A percentile compares a stretch with the other conserved stretches of the same genome.
Evolutionary conservation across 1,140 invertebrate genomes (phyloP).

Genomic region (Heliconius hewitsoni): DNA sequence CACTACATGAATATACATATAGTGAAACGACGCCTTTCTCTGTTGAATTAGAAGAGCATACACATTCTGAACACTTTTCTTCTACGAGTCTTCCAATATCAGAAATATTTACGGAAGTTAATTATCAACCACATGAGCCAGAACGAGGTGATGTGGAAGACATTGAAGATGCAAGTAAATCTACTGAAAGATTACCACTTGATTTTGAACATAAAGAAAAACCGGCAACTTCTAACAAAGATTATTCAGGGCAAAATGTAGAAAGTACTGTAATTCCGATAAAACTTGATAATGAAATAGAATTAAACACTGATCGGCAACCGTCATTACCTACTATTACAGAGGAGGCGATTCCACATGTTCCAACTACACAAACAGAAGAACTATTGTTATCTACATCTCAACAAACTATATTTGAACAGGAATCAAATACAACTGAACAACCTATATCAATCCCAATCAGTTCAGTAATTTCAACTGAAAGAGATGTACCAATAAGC

Average conservation of each 20-base stretch:
- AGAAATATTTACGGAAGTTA: constrained; percentile 35
- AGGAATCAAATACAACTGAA: constrained; percentile 24
- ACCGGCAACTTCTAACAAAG: background rate
- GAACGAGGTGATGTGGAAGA: constrained; percentile 44
- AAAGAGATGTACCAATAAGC: constrained; percentile 16
- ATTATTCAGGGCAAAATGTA: background rate
- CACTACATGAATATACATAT: constrained; percentile 35
- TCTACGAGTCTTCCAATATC: constrained; percentile 40
- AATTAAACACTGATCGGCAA: background rate
- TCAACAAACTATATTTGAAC: constrained; percentile 24
- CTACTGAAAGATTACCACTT: background rate
- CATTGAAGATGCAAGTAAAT: constrained; percentile 15
- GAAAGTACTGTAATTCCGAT: constrained; percentile 25
- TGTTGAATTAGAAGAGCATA: constrained; percentile 71
- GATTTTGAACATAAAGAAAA: constrained; percentile 27
- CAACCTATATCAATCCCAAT: background rate
- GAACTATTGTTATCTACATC: background rate
- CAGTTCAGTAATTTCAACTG: constrained; percentile 6
- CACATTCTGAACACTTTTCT: constrained; percentile 52
- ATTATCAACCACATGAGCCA: constrained; percentile 40
- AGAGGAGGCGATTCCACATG: background rate
- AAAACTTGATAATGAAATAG: constrained; percentile 7
- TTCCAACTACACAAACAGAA: background rate
- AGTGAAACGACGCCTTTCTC: constrained; percentile 59
- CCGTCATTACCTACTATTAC: background rate